Conservation (phyloP, 2,888 invertebrate genomes). For the Rambutsinella grinnellia region DNA sequence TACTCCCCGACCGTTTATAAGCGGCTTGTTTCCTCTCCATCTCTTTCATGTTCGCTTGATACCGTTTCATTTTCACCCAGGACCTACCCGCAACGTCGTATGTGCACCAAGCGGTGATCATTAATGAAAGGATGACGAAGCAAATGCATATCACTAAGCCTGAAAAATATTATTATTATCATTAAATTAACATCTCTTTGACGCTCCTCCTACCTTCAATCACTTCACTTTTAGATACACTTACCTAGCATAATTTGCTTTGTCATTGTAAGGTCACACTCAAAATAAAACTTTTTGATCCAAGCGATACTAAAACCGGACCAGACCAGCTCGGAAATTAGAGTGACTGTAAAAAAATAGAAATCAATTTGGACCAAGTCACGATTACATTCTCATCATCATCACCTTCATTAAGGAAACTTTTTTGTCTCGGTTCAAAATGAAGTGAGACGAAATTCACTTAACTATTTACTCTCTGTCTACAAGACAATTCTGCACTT, state of each 20-base stretch:
- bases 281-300: slow-evolving; percentile 68
- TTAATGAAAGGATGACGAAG: slow-evolving; percentile 79
- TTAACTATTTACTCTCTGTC: too few species aligned
- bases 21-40: slow-evolving; percentile 79
- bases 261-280: slow-evolving; percentile 69
- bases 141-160: slow-evolving; percentile 84
- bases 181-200: neutral
- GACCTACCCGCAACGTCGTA: slow-evolving; percentile 89
- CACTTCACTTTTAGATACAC: too few species aligned
- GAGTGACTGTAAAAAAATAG: slow-evolving; percentile 74
- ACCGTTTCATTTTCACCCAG: slow-evolving; percentile 92
- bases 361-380: slow-evolving; percentile 7
- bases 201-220: too few species aligned
- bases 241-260: slow-evolving; percentile 82
- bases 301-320: slow-evolving; percentile 80
- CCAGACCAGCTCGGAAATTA: slow-evolving; percentile 82
- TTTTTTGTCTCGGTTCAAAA: too few species aligned
- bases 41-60: slow-evolving; percentile 84
- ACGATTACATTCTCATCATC: too few species aligned
- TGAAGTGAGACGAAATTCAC: too few species aligned
- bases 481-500: too few species aligned
- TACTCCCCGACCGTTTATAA: slow-evolving; percentile 82
- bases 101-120: slow-evolving; percentile 87
- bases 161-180: too few species aligned
- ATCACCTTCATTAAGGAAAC: too few species aligned